These are phyloP conservation scores for Epinephelus coioides DNA, from an alignment of 2,797 vertebrate species.

Conservation along the genomic window DNA sequence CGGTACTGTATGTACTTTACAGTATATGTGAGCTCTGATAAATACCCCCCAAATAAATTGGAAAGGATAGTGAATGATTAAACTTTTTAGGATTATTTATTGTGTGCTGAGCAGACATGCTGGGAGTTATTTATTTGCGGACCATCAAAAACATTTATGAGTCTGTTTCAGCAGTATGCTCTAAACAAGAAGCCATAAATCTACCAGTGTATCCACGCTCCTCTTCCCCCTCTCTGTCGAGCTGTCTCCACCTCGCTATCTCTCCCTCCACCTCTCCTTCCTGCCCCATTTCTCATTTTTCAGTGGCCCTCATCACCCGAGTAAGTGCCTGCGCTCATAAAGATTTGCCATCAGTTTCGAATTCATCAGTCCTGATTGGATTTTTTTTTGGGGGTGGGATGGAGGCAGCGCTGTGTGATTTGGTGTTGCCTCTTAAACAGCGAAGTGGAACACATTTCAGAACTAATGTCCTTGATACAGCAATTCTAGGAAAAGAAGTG, in stretches of 20 bases:
- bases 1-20: conserved; percentile 22
- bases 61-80: conserved; percentile 70
- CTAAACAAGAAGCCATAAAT: conserved; percentile 77
- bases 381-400: neutral
- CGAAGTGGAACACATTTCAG: conserved; percentile 46
- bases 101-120: conserved; percentile 76
- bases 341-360: conserved; percentile 67
- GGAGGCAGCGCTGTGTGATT: conserved; percentile 22
- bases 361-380: conserved; percentile 70
- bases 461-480: conserved; percentile 52
- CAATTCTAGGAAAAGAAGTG: conserved; percentile 24
- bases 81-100: conserved; percentile 81
- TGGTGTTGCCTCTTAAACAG: conserved; percentile 41
- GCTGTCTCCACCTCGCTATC: conserved; percentile 37
- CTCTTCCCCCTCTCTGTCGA: conserved; percentile 17
- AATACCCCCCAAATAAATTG: conserved; percentile 70
- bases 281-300: conserved; percentile 51
- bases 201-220: conserved; percentile 55
- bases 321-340: conserved; percentile 51
- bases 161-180: conserved; percentile 80
- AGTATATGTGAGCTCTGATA: conserved; percentile 60
- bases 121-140: conserved; percentile 78
- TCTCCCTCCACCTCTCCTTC: conserved; percentile 34
- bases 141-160: conserved; percentile 84
- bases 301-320: conserved; percentile 44